These are phyloP conservation scores for Micrasema minimum DNA, from an alignment of 1,140 invertebrate genomes.

Conservation along the genomic window DNA sequence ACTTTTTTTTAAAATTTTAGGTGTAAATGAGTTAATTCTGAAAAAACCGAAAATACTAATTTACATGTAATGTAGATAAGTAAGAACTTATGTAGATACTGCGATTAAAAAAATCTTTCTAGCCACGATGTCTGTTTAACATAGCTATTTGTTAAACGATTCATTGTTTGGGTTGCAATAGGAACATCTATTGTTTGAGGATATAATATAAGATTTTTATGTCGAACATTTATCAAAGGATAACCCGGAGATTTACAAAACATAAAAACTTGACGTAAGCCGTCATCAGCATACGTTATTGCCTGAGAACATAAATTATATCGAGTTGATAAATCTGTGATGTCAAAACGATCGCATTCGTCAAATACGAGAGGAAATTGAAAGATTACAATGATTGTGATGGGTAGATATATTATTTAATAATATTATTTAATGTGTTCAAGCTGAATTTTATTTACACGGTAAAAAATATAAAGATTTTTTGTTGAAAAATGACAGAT, in stretches of 20 bases:
- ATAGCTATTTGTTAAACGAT: slow-evolving; percentile 6
- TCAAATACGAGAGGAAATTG: background rate
- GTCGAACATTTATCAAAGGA: slow-evolving; percentile 20
- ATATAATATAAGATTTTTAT: slow-evolving; percentile 4
- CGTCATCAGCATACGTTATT: slow-evolving; percentile 29
- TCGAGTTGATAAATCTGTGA: background rate
- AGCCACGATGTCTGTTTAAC: background rate
- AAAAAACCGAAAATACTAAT: no score
- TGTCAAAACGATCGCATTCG: background rate
- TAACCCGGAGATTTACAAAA: slow-evolving; percentile 25
- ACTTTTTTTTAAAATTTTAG: no score
- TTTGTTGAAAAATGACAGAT: no score
- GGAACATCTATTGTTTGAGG: slow-evolving; percentile 10
- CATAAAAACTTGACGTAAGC: slow-evolving; percentile 11
- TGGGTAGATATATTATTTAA: background rate
- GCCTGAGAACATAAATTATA: background rate
- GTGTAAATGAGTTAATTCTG: no score
- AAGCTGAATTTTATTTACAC: background rate
- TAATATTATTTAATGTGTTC: background rate
- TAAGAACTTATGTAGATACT: no score
- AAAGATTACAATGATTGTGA: background rate
- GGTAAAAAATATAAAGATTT: no score
- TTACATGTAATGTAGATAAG: no score
- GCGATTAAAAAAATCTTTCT: background rate
- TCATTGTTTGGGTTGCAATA: slow-evolving; percentile 21